Evolutionary conservation across 2,888 invertebrate species (phyloP).

Genomic region (Syritta pipiens): DNA sequence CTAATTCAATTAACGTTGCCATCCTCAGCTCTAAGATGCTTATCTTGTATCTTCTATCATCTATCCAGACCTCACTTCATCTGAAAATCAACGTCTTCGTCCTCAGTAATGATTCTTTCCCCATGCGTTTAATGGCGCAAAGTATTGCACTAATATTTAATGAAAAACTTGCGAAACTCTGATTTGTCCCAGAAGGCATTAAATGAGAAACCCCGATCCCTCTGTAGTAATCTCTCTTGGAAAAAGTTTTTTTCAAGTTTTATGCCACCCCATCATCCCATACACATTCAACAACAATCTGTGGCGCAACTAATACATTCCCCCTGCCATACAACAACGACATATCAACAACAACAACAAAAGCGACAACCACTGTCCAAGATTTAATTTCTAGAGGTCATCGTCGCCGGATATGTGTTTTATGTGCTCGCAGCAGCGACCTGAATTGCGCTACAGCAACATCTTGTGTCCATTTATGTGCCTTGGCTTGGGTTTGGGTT

Average conservation of each 20-base stretch:
- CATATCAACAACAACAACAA: background rate
- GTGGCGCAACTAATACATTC: constrained; percentile 38
- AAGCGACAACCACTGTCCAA: constrained; percentile 34
- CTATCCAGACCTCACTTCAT: too few species aligned
- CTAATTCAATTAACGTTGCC: too few species aligned
- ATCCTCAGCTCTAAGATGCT: too few species aligned
- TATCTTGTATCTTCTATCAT: too few species aligned
- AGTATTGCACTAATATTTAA: constrained; percentile 8
- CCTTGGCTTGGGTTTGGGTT: too few species aligned
- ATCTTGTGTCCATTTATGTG: constrained; percentile 60
- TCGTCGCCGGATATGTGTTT: background rate
- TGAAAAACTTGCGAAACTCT: constrained; percentile 9
- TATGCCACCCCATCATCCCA: background rate
- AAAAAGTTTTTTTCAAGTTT: constrained; percentile 23
- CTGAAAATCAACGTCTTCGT: too few species aligned
- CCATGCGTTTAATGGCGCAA: too few species aligned
- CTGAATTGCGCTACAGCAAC: constrained; percentile 26
- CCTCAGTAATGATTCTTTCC: too few species aligned
- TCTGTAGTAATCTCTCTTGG: constrained; percentile 1
- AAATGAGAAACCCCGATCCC: background rate
- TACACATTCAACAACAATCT: constrained; percentile 36
- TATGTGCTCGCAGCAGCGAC: constrained; percentile 28
- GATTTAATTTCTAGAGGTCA: constrained; percentile 56
- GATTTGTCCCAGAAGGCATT: constrained; percentile 5
- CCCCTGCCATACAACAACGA: background rate